Percentiles rank a stretch among this genome's conserved stretches.
These are phyloP conservation scores for Gambusia holbrooki DNA, from an alignment of 2,113 vertebrate species.

Conservation along the genomic window DNA sequence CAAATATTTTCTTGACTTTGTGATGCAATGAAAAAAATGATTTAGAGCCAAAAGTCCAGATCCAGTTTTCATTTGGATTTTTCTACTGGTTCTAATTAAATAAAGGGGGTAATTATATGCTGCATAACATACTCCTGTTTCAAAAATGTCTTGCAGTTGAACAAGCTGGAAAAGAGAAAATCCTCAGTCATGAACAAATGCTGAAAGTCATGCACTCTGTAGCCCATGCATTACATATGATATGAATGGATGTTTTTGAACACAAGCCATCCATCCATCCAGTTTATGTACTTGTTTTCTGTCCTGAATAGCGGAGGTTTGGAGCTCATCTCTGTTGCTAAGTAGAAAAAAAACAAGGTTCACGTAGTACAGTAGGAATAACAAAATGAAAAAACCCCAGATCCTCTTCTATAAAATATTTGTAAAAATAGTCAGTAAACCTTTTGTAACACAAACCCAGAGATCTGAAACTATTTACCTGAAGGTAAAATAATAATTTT, in stretches of 20 bases:
- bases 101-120: not conserved
- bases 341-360: not conserved
- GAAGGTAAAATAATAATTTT: no score
- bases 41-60: not conserved
- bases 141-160: conserved; percentile 10
- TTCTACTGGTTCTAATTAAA: not conserved
- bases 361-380: not conserved
- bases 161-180: not conserved
- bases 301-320: not conserved
- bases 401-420: no score
- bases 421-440: not conserved
- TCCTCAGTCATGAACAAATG: not conserved
- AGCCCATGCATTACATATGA: not conserved
- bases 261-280: not conserved
- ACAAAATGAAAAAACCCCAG: not conserved
- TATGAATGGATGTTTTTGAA: not conserved
- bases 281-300: not conserved
- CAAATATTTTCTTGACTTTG: conserved; percentile 2
- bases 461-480: no score
- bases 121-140: conserved; percentile 9
- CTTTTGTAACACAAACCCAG: conserved; percentile 17
- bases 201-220: not conserved
- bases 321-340: not conserved
- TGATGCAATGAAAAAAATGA: not conserved
- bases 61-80: conserved; percentile 5